phyloP scores from a whole-genome alignment of 1,140 invertebrate species.

The Drosophila lacertosa region DNA sequence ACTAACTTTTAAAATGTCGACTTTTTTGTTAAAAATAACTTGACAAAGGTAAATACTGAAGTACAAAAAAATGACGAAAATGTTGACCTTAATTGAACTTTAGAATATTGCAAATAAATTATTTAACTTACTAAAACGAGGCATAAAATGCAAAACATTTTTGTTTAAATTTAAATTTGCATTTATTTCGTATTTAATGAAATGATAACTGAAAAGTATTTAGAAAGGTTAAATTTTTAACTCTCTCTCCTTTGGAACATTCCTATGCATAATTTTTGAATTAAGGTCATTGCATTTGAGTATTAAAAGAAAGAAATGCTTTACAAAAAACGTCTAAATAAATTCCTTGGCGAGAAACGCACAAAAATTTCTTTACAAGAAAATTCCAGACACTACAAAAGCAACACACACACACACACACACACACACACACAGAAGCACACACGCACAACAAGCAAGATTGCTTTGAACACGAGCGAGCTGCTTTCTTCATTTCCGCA shows the following conservation, averaged over 20 bases:
- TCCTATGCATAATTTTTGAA: slow-evolving; percentile 58
- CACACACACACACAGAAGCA: slow-evolving; percentile 32
- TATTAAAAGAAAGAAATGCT: slow-evolving; percentile 37
- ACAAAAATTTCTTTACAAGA: slow-evolving; percentile 53
- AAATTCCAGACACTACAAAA: slow-evolving; percentile 55
- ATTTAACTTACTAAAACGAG: no score
- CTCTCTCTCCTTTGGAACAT: slow-evolving; percentile 38
- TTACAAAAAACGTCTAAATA: slow-evolving; percentile 26
- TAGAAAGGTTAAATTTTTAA: slow-evolving; percentile 2
- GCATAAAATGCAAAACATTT: no score
- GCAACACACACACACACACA: slow-evolving; percentile 25
- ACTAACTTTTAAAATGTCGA: no score
- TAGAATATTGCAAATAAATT: no score
- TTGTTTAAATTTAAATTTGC: neutral
- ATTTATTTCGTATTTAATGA: slow-evolving; percentile 5
- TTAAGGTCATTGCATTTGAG: slow-evolving; percentile 56
- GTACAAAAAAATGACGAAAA: no score
- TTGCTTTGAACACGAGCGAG: slow-evolving; percentile 6
- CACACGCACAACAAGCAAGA: slow-evolving; percentile 14
- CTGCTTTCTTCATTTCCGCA: slow-evolving; percentile 36
- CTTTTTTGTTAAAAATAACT: no score
- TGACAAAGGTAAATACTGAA: no score
- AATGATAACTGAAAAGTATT: slow-evolving; percentile 14
- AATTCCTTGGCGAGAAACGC: slow-evolving; percentile 48
- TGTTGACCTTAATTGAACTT: no score